Evolutionary conservation across 2,888 invertebrate genomes (phyloP).

Genomic region (Plebejus anna): DNA sequence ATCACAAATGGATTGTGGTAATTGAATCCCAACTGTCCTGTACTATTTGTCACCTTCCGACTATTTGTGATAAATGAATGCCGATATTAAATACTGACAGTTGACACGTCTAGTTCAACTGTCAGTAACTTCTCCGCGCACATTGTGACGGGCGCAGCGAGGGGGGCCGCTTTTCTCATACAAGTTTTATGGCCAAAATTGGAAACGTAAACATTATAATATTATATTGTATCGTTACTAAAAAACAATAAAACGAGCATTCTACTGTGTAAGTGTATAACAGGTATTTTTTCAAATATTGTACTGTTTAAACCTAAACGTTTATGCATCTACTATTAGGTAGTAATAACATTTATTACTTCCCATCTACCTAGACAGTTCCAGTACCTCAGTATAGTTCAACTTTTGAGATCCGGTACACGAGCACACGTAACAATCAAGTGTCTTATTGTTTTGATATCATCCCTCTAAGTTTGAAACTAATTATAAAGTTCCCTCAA

Average conservation of each 20-base stretch:
- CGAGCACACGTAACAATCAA: conserved; percentile 22
- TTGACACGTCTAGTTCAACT: too few relatives aligned
- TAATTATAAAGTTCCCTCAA: conserved; percentile 35
- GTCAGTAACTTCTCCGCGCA: too few relatives aligned
- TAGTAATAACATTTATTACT: background rate
- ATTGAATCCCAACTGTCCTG: conserved; percentile 8
- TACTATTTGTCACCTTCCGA: background rate
- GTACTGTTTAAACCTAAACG: too few relatives aligned
- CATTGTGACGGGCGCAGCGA: too few relatives aligned
- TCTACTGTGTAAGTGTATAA: too few relatives aligned
- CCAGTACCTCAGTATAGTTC: background rate
- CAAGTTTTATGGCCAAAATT: too few relatives aligned
- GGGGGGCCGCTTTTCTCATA: too few relatives aligned
- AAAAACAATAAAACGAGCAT: too few relatives aligned
- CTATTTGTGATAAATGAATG: background rate
- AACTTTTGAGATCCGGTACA: conserved; percentile 9
- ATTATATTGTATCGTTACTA: too few relatives aligned
- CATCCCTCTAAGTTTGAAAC: conserved; percentile 32
- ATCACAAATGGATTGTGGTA: background rate
- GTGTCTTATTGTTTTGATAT: conserved; percentile 29
- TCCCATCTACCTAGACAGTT: background rate
- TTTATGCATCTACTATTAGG: too few relatives aligned
- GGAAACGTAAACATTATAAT: too few relatives aligned
- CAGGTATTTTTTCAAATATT: too few relatives aligned
- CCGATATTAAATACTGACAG: background rate